Evolutionary conservation across 2,113 vertebrate genomes (phyloP), one percentile per base, ranked within the genome.

Genomic region (Ctenomys sociabilis): DNA sequence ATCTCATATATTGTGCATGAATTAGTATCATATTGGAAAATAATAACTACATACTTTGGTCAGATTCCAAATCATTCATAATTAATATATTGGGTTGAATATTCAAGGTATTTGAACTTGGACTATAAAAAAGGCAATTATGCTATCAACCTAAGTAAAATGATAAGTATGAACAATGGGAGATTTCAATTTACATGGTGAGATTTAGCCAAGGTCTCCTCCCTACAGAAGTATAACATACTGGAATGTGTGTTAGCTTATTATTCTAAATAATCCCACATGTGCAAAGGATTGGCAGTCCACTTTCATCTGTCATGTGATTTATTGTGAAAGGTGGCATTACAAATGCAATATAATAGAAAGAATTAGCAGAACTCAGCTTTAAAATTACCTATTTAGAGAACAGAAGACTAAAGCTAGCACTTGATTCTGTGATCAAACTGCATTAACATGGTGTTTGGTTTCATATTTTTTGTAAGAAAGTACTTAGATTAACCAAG

Each of bases 401-500:
- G 35, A 88, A 11, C 43, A 87, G 61, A 90, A 91, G 52, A 84
- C n/a, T 93, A 2, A n/a, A 91, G 49, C 32, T 87, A 61, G 32
- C 45, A 87, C 43, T 86, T 87, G n/a, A 64, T 66, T 93, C 63
- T 66, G 16, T 70, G 21, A 17, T 45, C 68, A 85, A 83, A 57
- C 11, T 17, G 10, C 64, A 93, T 88, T 93, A 52, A 90, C 68
- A 13, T 49, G 66, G 37, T 49, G 22, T 21, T 26, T 88, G 28
- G 66, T n/a, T 84, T 80, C 90, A 88, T 45, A 8, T 73, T 88
- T 95, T 77, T 61, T 8, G 22, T 43, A 86, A 89, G 35, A 96
- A 96, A 43, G 63, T 97, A 84, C 21, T 93, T 93, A 59, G 12
- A 52, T 92, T 81, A 91, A 37, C 92, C 30, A 93, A 70, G 68